Base-by-base conservation (phyloP, 2,113 vertebrate species). In the Chlorodrepanis virens region DNA sequence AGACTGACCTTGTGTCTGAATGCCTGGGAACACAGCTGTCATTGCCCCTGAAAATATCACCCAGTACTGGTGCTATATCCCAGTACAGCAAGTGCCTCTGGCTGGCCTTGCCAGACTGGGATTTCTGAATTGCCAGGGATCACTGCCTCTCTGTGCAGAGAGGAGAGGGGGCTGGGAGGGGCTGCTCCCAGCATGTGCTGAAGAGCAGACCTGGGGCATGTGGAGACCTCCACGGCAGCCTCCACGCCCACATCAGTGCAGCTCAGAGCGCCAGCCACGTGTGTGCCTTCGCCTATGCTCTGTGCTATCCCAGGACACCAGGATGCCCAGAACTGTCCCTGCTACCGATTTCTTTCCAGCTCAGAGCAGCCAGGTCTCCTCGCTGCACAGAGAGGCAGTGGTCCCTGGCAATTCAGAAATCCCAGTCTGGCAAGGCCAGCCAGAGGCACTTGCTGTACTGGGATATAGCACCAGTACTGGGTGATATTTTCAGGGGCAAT, bases 251-350 rank as follows among this genome's bases (percentile, higher is more conserved):
- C 29, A 56, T 25, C 21, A 27, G 50, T 16, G 37, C 44, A 64
- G 49, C 29, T n/a, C 57, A 69, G 60, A 65, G 20, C 4, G 3
- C 14, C 3, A 3, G 39, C 23, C 63, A 60, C 1, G 0, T 6
- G 21, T 22, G 12, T 65, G 20, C 59, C 37, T 92, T 72, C 28
- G 16, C n/a, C 50, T 22, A 1, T 42, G 77, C 39, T 77, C 72
- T 61, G 21, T 79, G 52, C 14, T 54, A 14, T 35, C 31, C 65
- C 0, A 2, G 23, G 27, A 75, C 50, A 78, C 18, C 1, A 1
- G 29, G 12, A 15, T 86, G 60, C 37, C 18, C 35, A n/a, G 33
- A 21, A 12, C 17, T 85, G 37, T 35, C 27, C 61, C 74, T 81
- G 59, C 40, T 40, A 20, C 37, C 17, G 44, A 31, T 44, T 82